A percentile compares a stretch with the other conserved stretches of the same genome.
These are phyloP conservation scores for Acanthornis magna DNA, from an alignment of 2,797 vertebrate species.

Conservation along the genomic window DNA sequence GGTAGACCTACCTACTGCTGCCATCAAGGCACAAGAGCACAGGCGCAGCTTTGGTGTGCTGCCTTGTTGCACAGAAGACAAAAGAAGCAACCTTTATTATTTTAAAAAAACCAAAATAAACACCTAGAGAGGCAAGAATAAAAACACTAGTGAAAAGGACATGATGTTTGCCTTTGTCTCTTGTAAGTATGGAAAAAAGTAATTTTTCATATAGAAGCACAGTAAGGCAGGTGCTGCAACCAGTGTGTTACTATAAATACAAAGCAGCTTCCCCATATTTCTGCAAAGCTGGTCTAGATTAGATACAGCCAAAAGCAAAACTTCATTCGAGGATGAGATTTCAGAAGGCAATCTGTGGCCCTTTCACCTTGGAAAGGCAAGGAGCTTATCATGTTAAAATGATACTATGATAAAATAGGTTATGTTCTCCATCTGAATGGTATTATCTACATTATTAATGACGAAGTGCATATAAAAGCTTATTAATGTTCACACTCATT, in stretches of 20 bases:
- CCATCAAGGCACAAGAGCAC: neutral
- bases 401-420: neutral
- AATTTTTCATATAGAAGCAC: neutral
- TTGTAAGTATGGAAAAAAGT: neutral
- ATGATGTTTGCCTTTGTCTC: neutral
- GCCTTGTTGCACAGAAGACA: neutral
- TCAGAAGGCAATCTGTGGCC: neutral
- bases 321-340: neutral
- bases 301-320: neutral
- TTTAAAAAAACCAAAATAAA: neutral
- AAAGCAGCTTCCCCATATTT: neutral
- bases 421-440: neutral
- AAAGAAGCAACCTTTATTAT: neutral
- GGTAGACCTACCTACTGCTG: neutral
- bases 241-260: neutral
- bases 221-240: neutral
- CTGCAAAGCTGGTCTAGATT: neutral
- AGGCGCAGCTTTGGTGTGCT: neutral
- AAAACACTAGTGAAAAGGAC: neutral
- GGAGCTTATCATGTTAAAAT: neutral
- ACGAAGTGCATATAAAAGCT: neutral
- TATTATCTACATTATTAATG: conserved; percentile 9
- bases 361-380: neutral
- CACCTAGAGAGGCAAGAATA: neutral
- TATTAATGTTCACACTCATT: neutral